Conservation (phyloP, 2,113 vertebrate genomes). For the Callocephalon fimbriatum region DNA sequence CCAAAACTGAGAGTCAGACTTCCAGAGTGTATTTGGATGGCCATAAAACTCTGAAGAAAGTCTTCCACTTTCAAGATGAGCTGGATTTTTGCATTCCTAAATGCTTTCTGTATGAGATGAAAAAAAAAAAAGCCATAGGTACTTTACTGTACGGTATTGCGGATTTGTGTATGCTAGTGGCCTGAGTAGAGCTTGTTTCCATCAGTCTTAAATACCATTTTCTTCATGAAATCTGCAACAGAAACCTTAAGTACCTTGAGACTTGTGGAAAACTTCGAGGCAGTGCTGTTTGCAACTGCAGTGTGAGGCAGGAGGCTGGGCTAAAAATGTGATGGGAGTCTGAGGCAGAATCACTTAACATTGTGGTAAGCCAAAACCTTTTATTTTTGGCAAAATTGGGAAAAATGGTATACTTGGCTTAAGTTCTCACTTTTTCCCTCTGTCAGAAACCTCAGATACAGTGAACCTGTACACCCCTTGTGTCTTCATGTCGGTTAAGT, state of each 20-base stretch:
- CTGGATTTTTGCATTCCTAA: neutral
- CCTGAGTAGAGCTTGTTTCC: neutral
- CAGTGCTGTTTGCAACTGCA: neutral
- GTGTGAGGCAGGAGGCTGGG: neutral
- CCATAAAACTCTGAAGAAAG: neutral
- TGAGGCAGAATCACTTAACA: neutral
- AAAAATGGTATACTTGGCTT: neutral
- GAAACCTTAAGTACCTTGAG: neutral
- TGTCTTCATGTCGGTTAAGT: neutral
- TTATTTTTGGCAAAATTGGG: neutral
- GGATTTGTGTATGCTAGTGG: neutral
- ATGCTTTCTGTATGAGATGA: neutral
- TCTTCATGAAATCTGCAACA: neutral
- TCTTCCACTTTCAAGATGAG: neutral
- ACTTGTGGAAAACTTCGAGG: neutral
- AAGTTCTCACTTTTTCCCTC: neutral
- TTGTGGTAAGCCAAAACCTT: neutral
- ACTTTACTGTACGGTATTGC: neutral
- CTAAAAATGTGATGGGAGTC: neutral
- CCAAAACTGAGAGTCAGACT: neutral
- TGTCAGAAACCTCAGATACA: neutral
- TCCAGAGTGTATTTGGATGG: neutral
- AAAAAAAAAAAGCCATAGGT: neutral
- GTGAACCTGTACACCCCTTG: neutral
- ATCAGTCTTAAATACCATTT: neutral